These are phyloP conservation scores for Lampris incognitus DNA, from an alignment of 2,113 vertebrate genomes.

Conservation along the genomic window DNA sequence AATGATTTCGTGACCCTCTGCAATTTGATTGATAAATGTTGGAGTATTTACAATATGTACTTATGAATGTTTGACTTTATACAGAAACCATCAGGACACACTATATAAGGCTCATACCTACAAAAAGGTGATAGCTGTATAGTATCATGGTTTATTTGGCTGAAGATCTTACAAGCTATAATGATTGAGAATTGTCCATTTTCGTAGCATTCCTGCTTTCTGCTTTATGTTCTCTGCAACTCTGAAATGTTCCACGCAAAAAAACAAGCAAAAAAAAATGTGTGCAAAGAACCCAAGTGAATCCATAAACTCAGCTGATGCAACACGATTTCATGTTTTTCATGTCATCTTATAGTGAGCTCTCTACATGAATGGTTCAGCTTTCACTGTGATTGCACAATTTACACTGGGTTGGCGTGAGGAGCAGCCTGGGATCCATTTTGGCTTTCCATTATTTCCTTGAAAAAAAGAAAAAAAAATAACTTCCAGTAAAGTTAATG, in stretches of 20 bases:
- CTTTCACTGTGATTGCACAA: slow-evolving; percentile 8
- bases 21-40: too few species aligned
- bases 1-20: too few species aligned
- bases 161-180: too few species aligned
- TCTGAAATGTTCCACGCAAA: background rate
- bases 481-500: slow-evolving; percentile 61
- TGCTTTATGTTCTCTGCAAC: background rate
- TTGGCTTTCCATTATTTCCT: slow-evolving; percentile 49
- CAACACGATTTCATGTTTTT: background rate
- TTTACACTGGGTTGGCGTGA: slow-evolving; percentile 46
- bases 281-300: background rate
- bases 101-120: too few species aligned
- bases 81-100: too few species aligned
- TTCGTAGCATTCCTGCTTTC: background rate
- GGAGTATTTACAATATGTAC: too few species aligned
- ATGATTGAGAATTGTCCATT: background rate
- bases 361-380: slow-evolving; percentile 15
- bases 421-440: slow-evolving; percentile 77
- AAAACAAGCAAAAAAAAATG: background rate
- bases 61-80: too few species aligned
- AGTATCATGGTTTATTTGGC: too few species aligned
- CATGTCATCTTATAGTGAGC: background rate
- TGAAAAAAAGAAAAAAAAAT: slow-evolving; percentile 42
- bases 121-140: too few species aligned
- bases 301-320: background rate